Base-by-base conservation (phyloP, 2,797 vertebrate species). In the Nothura maculosa region DNA sequence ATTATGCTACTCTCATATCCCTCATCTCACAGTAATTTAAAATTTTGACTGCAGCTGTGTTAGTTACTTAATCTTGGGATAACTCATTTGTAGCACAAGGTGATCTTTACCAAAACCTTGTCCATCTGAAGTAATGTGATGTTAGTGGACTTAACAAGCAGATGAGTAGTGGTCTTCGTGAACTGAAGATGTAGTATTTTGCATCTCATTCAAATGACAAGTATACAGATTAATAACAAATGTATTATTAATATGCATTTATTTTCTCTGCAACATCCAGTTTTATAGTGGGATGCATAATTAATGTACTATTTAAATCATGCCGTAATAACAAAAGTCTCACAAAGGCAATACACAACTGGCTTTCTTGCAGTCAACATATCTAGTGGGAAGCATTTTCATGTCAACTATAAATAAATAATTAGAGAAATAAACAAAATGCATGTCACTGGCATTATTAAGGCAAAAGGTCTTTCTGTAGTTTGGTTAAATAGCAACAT, bases 281-380 rank as follows among this genome's bases (percentile, higher is more conserved):
- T 97, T 97, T 97, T 97, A 97, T 94, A 97, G 92, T 72, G 89
- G 88, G 93, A 97, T 98, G 77, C 94, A 98, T 97, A 98, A 98
- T 97, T 98, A 96, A 97, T 97, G 80, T 78, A 82, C 48, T 97
- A 94, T 96, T 97, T 98, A 97, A 97, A 98, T 98, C 90, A 92
- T 94, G 73, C 93, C 97, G 97, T 92, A 97, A 96, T 96, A 97
- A 95, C 36, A 28, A 90, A 97, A 97, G 75, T 96, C 90, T 96
- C 92, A 93, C 83, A 96, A 94, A 97, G 86, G 77, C 86, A 96
- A 95, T 94, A 89, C 70, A 93, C 91, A 97, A 95, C 94, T 94
- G 81, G 81, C 58, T 95, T 97, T 96, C 32, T 10, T 92, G 85
- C 89, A 96, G 94, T 96, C 94, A 94, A 88, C 9, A 11, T 91